Conservation (phyloP, 2,113 vertebrate species). For the Carassius auratus region DNA sequence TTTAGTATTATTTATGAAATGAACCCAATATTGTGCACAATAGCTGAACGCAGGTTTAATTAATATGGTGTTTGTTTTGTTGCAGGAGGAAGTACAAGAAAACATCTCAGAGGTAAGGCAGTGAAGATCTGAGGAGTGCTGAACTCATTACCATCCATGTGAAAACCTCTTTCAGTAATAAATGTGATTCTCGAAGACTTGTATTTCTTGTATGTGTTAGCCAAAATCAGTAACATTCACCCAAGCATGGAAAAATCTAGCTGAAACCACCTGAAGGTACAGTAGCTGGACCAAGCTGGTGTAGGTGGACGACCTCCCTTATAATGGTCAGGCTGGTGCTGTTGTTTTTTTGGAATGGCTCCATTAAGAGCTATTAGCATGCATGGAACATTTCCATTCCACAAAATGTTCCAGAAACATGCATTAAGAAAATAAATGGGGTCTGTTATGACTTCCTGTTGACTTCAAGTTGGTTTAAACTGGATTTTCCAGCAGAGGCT, state of each 20-base stretch:
- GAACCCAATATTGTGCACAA: not conserved
- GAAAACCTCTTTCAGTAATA: not conserved
- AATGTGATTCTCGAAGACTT: not conserved
- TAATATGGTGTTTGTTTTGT: constrained; percentile 60
- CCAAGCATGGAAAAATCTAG: not conserved
- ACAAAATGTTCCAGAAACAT: not conserved
- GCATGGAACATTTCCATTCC: not conserved
- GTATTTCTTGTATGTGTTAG: not conserved
- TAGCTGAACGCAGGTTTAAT: not conserved
- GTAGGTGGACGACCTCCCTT: not conserved
- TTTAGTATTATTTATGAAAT: not conserved
- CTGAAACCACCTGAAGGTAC: not conserved
- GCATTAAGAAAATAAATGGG: not conserved
- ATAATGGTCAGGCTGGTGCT: not conserved
- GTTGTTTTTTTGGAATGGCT: not conserved
- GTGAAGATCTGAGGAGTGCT: constrained; percentile 28
- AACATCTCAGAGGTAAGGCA: constrained; percentile 98
- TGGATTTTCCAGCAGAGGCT: not conserved
- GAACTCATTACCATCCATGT: not conserved
- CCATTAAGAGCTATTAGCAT: not conserved
- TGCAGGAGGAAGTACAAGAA: constrained; percentile 99
- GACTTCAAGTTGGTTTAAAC: constrained; percentile 3
- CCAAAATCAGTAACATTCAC: not conserved
- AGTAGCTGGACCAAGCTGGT: not conserved
- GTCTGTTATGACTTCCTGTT: not conserved